Percentiles rank a stretch among this genome's conserved stretches.
Conservation (phyloP, 1,140 invertebrate genomes). For the Dreissena rostriformis region DNA sequence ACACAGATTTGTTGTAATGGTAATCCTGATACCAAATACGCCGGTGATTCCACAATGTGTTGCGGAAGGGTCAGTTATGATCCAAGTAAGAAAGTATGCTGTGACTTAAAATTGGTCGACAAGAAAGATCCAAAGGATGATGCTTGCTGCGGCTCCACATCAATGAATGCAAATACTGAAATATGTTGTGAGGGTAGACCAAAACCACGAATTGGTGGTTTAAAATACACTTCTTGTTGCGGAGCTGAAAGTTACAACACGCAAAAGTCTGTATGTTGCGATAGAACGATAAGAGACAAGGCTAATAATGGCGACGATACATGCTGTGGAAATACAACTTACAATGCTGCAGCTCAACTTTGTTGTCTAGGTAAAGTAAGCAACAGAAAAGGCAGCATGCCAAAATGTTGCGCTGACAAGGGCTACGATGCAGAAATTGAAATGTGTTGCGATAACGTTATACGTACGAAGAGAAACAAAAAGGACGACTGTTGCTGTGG, state of each 20-base stretch:
- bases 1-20: constrained; percentile 52
- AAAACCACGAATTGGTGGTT: constrained; percentile 30
- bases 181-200: constrained; percentile 55
- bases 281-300: constrained; percentile 25
- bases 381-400: constrained; percentile 28
- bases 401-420: constrained; percentile 47
- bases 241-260: constrained; percentile 44
- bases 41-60: constrained; percentile 30
- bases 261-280: constrained; percentile 36
- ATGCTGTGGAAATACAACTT: constrained; percentile 49
- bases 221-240: constrained; percentile 48
- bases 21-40: constrained; percentile 28
- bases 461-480: constrained; percentile 29
- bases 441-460: constrained; percentile 42
- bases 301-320: constrained; percentile 35
- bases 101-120: constrained; percentile 21
- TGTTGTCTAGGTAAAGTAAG: constrained; percentile 35
- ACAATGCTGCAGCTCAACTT: constrained; percentile 30
- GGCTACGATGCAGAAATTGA: constrained; percentile 32
- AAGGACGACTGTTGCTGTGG: constrained; percentile 52
- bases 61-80: constrained; percentile 47
- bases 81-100: constrained; percentile 43
- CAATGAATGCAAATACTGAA: constrained; percentile 40
- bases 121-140: constrained; percentile 40
- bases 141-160: constrained; percentile 44